These are phyloP conservation scores for Ecdyonurus torrentis DNA, from an alignment of 2,888 invertebrate species.

Conservation along the genomic window DNA sequence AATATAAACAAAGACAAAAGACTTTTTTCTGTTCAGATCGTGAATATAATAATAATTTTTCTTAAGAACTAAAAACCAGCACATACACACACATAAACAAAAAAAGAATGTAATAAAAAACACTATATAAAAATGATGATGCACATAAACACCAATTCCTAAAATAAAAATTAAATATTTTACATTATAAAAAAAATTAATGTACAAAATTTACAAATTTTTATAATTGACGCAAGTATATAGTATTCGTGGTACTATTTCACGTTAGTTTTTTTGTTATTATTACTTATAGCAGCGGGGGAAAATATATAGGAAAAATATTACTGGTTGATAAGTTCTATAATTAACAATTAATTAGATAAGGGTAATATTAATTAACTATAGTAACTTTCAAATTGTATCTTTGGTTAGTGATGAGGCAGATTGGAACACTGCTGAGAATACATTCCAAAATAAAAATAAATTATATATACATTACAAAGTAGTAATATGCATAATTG, in stretches of 20 bases:
- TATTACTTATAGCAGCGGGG: neutral
- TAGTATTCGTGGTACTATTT: too few relatives aligned
- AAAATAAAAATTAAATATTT: neutral
- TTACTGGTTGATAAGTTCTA: neutral
- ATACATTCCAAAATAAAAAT: slow-evolving; percentile 15
- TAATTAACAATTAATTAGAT: neutral
- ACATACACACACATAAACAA: neutral
- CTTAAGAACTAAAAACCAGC: neutral
- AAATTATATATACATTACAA: neutral
- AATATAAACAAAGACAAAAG: neutral
- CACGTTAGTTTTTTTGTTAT: neutral
- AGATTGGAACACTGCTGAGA: slow-evolving; percentile 45
- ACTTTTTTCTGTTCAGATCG: too few relatives aligned
- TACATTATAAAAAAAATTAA: neutral
- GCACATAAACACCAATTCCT: neutral
- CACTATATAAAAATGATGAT: neutral
- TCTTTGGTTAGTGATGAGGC: slow-evolving; percentile 26
- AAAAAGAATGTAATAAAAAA: too few relatives aligned
- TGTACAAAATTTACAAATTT: neutral
- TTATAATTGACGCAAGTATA: neutral
- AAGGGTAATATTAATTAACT: neutral
- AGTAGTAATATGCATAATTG: neutral
- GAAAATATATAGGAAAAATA: neutral
- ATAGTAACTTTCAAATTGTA: too few relatives aligned
- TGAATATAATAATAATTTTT: neutral